These are phyloP conservation scores for Alectoris magna DNA, from an alignment of 2,797 vertebrate species.

Conservation along the genomic window DNA sequence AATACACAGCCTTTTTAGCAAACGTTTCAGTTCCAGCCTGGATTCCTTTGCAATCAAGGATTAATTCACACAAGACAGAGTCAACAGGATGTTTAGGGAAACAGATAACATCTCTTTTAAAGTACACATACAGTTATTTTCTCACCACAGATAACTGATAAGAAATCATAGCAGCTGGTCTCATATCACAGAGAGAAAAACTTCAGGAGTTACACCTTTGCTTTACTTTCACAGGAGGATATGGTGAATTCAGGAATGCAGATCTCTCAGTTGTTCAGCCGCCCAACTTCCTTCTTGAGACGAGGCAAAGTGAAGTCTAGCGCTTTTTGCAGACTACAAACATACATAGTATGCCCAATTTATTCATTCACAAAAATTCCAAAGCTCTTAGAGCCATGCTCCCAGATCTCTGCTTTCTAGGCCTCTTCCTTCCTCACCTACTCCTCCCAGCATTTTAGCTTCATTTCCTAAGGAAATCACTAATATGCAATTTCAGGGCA, in stretches of 20 bases:
- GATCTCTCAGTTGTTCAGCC: not conserved
- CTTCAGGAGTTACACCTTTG: conserved; percentile 18
- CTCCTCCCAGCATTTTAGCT: not conserved
- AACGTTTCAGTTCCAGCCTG: not conserved
- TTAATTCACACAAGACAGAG: not conserved
- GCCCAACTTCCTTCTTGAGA: not conserved
- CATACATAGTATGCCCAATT: accelerated
- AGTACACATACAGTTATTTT: conserved; percentile 23
- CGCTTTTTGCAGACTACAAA: not conserved
- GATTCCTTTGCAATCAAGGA: not conserved
- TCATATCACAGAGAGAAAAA: conserved; percentile 18
- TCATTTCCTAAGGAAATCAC: not conserved
- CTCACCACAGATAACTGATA: conserved; percentile 35
- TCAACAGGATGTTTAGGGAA: conserved; percentile 38
- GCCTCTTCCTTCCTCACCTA: not conserved
- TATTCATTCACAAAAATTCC: not conserved
- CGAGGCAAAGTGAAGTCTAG: not conserved
- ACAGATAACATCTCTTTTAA: conserved; percentile 41
- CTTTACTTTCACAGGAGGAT: not conserved
- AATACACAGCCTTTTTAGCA: not conserved
- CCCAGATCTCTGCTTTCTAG: not conserved
- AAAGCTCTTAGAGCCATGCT: not conserved
- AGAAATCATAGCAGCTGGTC: conserved; percentile 14
- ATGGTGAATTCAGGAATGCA: not conserved
- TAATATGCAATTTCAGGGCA: not conserved